Percentiles rank a stretch among this genome's conserved stretches.
Evolutionary conservation across 2,888 invertebrate species (phyloP).

Genomic region (Synergus laeviventris): DNA sequence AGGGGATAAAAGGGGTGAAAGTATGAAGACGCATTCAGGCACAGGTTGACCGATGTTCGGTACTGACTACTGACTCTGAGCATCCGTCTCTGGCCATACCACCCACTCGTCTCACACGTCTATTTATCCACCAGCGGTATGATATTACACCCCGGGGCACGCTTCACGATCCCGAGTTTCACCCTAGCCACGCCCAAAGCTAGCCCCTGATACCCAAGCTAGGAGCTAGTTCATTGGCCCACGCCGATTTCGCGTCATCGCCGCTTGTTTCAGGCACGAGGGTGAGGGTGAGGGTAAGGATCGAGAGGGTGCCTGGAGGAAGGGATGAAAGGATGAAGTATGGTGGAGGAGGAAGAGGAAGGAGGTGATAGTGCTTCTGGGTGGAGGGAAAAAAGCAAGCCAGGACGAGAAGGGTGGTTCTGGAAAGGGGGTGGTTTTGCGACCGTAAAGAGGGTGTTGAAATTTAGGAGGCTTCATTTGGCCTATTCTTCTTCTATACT

Average conservation of each 20-base stretch:
- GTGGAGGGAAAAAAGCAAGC: slow-evolving; percentile 26
- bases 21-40: slow-evolving; percentile 20
- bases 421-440: slow-evolving; percentile 5
- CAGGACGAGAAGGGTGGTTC: slow-evolving; percentile 53
- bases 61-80: slow-evolving; percentile 37
- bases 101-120: slow-evolving; percentile 63
- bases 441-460: slow-evolving; percentile 66
- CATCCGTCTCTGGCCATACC: slow-evolving; percentile 17
- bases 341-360: slow-evolving; percentile 16
- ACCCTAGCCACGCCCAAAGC: slow-evolving; percentile 70
- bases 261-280: slow-evolving; percentile 60
- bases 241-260: slow-evolving; percentile 71
- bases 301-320: slow-evolving; percentile 44
- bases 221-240: slow-evolving; percentile 73
- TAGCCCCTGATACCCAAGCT: slow-evolving; percentile 65
- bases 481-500: slow-evolving; percentile 69
- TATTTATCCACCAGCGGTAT: slow-evolving; percentile 75
- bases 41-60: slow-evolving; percentile 36
- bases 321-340: slow-evolving; percentile 39
- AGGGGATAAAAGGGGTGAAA: slow-evolving; percentile 23
- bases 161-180: slow-evolving; percentile 61
- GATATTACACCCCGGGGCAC: slow-evolving; percentile 75
- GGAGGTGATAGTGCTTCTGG: slow-evolving; percentile 8
- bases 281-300: slow-evolving; percentile 52
- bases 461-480: slow-evolving; percentile 74